phyloP scores from a whole-genome alignment of 2,888 invertebrate species.

The Empis stercorea region DNA sequence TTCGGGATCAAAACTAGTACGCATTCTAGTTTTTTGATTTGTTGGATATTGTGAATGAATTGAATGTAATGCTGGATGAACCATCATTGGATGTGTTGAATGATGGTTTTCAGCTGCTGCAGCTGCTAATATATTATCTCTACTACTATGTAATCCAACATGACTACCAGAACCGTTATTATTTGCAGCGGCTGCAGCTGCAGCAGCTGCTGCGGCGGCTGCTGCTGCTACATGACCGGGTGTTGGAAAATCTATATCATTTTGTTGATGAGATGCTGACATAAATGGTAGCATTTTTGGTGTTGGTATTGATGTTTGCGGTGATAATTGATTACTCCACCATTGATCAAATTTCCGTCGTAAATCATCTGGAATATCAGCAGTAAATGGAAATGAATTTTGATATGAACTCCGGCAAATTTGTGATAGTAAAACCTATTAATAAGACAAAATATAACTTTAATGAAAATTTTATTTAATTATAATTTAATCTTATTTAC shows the following conservation, averaged over 20 bases:
- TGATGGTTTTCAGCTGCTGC: conserved; percentile 20
- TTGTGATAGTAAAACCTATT: conserved; percentile 66
- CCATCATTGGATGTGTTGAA: conserved; percentile 27
- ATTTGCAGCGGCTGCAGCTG: conserved; percentile 41
- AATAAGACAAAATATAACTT: conserved; percentile 13
- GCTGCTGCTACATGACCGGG: conserved; percentile 35
- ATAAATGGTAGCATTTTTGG: conserved; percentile 40
- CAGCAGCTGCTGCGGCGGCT: conserved; percentile 39
- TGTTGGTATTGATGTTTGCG: conserved; percentile 40
- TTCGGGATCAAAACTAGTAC: conserved; percentile 95
- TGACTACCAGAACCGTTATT: conserved; percentile 37
- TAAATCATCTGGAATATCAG: conserved; percentile 70
- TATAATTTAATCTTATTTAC: neutral
- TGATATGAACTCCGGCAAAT: conserved; percentile 67
- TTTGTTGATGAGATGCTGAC: conserved; percentile 25
- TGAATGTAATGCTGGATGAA: conserved; percentile 64
- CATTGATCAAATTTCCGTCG: conserved; percentile 83
- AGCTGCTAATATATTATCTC: conserved; percentile 12
- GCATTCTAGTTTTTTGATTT: conserved; percentile 84
- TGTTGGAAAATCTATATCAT: conserved; percentile 32
- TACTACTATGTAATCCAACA: conserved; percentile 28
- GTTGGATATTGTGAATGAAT: conserved; percentile 41
- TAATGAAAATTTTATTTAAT: neutral
- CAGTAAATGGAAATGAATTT: conserved; percentile 49
- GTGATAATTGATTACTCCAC: conserved; percentile 67